These are phyloP conservation scores for Osmerus eperlanus DNA, from an alignment of 2,113 vertebrate species.

Conservation along the genomic window DNA sequence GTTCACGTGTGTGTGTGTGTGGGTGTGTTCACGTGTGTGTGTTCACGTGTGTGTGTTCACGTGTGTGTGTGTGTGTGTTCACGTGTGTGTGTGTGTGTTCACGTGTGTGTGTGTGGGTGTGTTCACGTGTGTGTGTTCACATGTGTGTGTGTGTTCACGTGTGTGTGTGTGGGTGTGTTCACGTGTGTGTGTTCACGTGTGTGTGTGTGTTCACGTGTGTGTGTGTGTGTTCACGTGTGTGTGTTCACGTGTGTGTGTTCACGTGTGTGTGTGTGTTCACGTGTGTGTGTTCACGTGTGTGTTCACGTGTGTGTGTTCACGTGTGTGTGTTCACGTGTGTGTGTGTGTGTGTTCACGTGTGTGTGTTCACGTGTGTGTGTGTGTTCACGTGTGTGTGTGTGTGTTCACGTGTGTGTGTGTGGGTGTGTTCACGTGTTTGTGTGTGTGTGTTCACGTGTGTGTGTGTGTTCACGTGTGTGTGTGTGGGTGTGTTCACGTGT, in stretches of 20 bases:
- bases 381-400: neutral
- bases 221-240: neutral
- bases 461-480: neutral
- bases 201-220: neutral
- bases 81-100: conserved; percentile 4
- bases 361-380: conserved; percentile 1
- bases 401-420: neutral
- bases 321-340: neutral
- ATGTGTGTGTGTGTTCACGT: conserved; percentile 5
- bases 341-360: neutral
- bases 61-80: neutral
- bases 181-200: neutral
- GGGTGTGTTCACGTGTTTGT: neutral
- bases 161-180: neutral
- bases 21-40: neutral
- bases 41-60: neutral
- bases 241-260: conserved; percentile 2
- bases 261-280: too few relatives aligned
- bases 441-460: neutral
- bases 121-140: neutral
- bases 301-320: conserved; percentile 16
- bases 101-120: neutral
- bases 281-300: neutral
- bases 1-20: too few relatives aligned
- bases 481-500: too few relatives aligned